phyloP scores from a whole-genome alignment of 1,140 invertebrate species.

The Thaumatotibia leucotreta region DNA sequence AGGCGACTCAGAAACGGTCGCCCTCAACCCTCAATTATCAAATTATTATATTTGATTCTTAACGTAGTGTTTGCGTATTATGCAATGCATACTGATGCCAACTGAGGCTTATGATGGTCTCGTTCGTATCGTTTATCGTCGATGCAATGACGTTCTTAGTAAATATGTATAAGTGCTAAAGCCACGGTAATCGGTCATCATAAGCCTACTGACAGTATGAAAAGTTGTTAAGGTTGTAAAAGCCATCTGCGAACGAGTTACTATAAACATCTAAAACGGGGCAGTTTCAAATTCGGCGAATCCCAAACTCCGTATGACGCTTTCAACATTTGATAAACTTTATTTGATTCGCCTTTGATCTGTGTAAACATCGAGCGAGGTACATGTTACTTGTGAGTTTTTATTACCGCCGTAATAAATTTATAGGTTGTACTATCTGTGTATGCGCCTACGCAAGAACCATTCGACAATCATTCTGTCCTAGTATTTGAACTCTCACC shows the following conservation, averaged over 20 bases:
- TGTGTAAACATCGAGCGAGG: conserved; percentile 70
- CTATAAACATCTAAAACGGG: neutral
- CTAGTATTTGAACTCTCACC: neutral
- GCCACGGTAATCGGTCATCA: too few relatives aligned
- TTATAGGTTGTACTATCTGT: conserved; percentile 59
- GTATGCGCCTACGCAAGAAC: conserved; percentile 54
- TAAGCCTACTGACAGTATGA: too few relatives aligned
- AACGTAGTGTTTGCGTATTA: too few relatives aligned
- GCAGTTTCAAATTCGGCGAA: conserved; percentile 28
- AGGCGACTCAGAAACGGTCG: too few relatives aligned
- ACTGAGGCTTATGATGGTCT: too few relatives aligned
- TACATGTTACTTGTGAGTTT: conserved; percentile 69
- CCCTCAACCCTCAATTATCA: too few relatives aligned
- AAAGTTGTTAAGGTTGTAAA: neutral
- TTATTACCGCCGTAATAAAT: conserved; percentile 63
- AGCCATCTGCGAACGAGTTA: neutral
- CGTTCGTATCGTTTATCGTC: too few relatives aligned
- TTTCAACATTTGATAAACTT: conserved; percentile 55
- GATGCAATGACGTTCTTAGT: too few relatives aligned
- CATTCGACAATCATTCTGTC: conserved; percentile 17
- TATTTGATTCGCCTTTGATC: conserved; percentile 66
- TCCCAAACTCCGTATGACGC: conserved; percentile 45
- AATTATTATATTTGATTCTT: too few relatives aligned
- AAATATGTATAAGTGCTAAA: too few relatives aligned
- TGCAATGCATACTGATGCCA: too few relatives aligned